Evolutionary conservation across 1,140 invertebrate genomes (phyloP), one percentile per base, ranked within the genome.

Genomic region (Delia radicum): DNA sequence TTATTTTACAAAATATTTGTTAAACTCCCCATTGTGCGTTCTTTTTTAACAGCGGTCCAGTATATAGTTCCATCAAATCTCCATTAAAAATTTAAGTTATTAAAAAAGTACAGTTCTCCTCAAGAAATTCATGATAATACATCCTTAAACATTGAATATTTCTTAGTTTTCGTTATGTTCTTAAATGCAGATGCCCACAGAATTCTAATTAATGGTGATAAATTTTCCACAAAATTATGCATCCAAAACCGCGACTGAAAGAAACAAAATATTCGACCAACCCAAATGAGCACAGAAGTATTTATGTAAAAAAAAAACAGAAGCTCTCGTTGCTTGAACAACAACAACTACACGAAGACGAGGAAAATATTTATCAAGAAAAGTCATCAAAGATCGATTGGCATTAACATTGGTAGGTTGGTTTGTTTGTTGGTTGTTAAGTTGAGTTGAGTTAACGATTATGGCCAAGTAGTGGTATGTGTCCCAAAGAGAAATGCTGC

Each of bases 361-460:
- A 33, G 26, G n/a, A 71, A 71, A 75, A 67, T 31, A 31, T 75
- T 75, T 75, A 75, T 75, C 74, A 71, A 48, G 69, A 76, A 76
- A 73, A 76, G 33, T 76, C 71, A 76, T 73, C 75, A 76, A 76
- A 76, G 69, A 76, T 76, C 75, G 69, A 76, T 76, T 72, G 75
- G 69, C 71, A 76, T 28, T 76, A n/a, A 37, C 42, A 75, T 48
- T 75, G 42, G 26, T 48, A 46, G 29, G 62, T 28, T 65, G 26
- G n/a, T n/a, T 29, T 65, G 62, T 65, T 29, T 65, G 26, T 29
- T 65, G 12, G 62, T 48, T 7, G 8, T 7, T 55, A 4, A 27
- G 62, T 65, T 33, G 18, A 13, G 37, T 8, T 27, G 63, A 5
- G n/a, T 5, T 55, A 24, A 21, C 8, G 48, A 18, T 8, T n/a